Base-by-base conservation (phyloP, 2,113 vertebrate genomes). In the Ciconia stormi region DNA sequence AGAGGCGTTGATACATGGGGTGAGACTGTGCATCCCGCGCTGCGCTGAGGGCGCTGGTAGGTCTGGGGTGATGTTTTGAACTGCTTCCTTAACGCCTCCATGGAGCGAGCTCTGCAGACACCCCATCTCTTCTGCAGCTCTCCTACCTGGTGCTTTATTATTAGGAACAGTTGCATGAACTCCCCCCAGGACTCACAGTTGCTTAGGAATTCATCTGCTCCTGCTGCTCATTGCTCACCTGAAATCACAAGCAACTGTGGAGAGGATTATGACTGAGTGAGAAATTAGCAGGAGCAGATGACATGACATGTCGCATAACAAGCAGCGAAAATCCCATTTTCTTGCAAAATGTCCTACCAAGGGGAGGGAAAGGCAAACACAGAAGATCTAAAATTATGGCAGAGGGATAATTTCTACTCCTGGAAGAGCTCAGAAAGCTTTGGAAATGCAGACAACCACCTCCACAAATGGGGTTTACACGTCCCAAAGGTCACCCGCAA, bases 201-300 rank as follows among this genome's bases (percentile, higher is more conserved):
- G 89, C 85, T 96, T 93, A 97, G 87, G 91, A 95, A 95, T 96
- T 97, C 94, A 97, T 96, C 89, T 93, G 95, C 77, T 97, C 95
- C 90, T 85, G 91, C 95, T 97, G 93, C 86, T 95, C 80, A 52
- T 85, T 94, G 82, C 95, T 93, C 93, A 97, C 96, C 97, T 97
- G 92, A 97, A 97, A 95, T 89, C 89, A 96, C 83, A 96, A 93
- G 81, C 71, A 78, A 96, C 93, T 95, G 94, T 71, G 82, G 95
- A 96, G 95, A 97, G 95, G 95, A 96, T 97, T 97, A 97, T 92
- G 93, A 97, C 95, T 85, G 93, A 91, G 85, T 67, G 94, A 96
- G 86, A 96, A 96, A 96, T 96, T 89, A 97, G 95, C 82, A 91
- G 96, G 86, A 96, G 90, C 92, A 89, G 94, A 90, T 94, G 95